These are phyloP conservation scores for Drosophila emarginata DNA, from an alignment of 2,888 invertebrate genomes.

Conservation along the genomic window DNA sequence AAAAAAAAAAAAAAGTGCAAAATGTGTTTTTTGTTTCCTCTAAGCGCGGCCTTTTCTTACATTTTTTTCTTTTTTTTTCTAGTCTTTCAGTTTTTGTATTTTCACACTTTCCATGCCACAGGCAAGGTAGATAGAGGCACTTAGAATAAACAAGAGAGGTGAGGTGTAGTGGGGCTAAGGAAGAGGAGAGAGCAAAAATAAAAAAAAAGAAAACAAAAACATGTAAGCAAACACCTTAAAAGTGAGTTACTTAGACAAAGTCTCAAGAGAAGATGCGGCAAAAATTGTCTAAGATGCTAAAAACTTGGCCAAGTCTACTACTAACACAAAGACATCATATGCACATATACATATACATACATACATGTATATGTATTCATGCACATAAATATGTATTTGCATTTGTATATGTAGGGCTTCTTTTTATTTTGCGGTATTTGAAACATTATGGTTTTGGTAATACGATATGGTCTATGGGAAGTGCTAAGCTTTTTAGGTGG, in stretches of 20 bases:
- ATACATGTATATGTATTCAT: background rate
- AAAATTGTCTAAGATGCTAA: conserved; percentile 26
- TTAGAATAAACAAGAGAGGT: background rate
- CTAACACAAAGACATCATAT: background rate
- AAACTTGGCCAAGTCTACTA: conserved; percentile 18
- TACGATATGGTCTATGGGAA: conserved; percentile 35
- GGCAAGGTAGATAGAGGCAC: conserved; percentile 12
- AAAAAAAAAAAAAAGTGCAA: conserved; percentile 45
- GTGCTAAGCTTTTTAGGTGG: conserved; percentile 4
- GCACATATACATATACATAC: background rate
- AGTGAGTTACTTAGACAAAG: conserved; percentile 65
- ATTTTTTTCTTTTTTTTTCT: conserved; percentile 46
- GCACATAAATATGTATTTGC: conserved; percentile 1
- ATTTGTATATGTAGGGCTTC: conserved; percentile 33
- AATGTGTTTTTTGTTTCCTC: conserved; percentile 49
- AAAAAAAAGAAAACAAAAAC: conserved; percentile 38
- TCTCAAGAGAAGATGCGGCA: background rate
- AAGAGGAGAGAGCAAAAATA: conserved; percentile 29
- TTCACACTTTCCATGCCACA: conserved; percentile 62
- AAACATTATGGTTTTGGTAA: conserved; percentile 31
- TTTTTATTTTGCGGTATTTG: background rate
- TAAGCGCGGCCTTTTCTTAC: conserved; percentile 65
- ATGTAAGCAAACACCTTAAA: conserved; percentile 68
- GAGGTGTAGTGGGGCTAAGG: background rate
- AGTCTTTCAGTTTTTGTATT: conserved; percentile 49